phyloP scores from a whole-genome alignment of 2,797 vertebrate species.

The Lutra lutra region DNA sequence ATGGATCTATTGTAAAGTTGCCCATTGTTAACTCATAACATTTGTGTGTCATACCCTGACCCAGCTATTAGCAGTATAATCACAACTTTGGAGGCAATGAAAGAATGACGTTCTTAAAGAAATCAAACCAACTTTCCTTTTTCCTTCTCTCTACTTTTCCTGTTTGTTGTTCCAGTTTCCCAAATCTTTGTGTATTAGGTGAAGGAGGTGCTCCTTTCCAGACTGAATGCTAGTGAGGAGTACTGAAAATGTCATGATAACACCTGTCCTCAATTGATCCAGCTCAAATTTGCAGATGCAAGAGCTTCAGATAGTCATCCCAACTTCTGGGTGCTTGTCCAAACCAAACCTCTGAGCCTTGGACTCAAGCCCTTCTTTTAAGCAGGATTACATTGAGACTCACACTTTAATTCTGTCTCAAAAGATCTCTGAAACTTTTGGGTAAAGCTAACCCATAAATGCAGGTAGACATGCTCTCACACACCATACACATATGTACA shows the following conservation, averaged over 20 bases:
- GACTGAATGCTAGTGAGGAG: neutral
- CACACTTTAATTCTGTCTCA: constrained; percentile 34
- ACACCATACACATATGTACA: neutral
- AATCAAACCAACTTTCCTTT: constrained; percentile 16
- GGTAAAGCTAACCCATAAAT: constrained; percentile 5
- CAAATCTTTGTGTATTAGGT: neutral
- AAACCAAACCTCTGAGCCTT: constrained; percentile 66
- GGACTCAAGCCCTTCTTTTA: neutral
- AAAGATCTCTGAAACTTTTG: neutral
- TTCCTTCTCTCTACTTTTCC: neutral
- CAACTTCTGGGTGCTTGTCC: constrained; percentile 54
- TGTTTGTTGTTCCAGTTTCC: neutral
- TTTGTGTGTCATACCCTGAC: constrained; percentile 17
- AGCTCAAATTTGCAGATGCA: constrained; percentile 53
- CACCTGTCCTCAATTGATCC: constrained; percentile 65
- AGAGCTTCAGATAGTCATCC: constrained; percentile 42
- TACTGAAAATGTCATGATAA: constrained; percentile 37
- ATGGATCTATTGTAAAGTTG: constrained; percentile 41
- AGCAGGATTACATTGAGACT: constrained; percentile 40
- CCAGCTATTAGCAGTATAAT: constrained; percentile 37
- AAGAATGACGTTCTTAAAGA: neutral
- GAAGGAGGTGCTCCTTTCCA: constrained; percentile 22
- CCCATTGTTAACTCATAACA: constrained; percentile 46
- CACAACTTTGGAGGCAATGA: neutral
- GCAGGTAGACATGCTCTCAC: neutral